phyloP scores from a whole-genome alignment of 2,797 vertebrate species.

The Gymnothorax javanicus region DNA sequence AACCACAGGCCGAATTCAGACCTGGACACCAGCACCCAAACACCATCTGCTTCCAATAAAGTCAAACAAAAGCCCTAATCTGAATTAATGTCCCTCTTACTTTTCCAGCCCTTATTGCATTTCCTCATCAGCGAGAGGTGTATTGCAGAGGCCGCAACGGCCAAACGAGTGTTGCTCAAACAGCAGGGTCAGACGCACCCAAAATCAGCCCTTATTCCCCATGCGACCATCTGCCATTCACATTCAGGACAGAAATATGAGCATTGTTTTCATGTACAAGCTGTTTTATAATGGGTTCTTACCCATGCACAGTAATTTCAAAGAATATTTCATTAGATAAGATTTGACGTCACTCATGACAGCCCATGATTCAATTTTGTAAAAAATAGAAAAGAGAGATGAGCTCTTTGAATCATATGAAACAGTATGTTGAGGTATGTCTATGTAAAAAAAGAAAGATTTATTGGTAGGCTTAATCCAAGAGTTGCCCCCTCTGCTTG shows the following conservation, averaged over 20 bases:
- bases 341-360: background rate
- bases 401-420: background rate
- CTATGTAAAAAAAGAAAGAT: background rate
- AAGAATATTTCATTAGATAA: background rate
- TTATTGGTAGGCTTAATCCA: background rate
- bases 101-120: conserved; percentile 52
- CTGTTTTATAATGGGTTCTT: background rate
- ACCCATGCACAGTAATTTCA: too few species aligned
- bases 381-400: background rate
- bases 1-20: conserved; percentile 30
- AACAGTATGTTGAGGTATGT: background rate
- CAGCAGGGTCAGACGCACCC: background rate
- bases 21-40: conserved; percentile 43
- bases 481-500: background rate
- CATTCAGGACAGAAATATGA: background rate
- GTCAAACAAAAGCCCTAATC: conserved; percentile 67
- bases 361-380: background rate
- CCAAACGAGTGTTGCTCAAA: background rate
- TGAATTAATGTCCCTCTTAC: conserved; percentile 70
- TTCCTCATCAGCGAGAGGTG: conserved; percentile 47
- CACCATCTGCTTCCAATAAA: conserved; percentile 70
- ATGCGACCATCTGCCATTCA: background rate
- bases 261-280: background rate
- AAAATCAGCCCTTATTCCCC: background rate
- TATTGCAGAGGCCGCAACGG: conserved; percentile 16